A percentile compares a stretch with the other conserved stretches of the same genome.
Evolutionary conservation across 2,888 invertebrate genomes (phyloP).

Genomic region (Alitta virens): DNA sequence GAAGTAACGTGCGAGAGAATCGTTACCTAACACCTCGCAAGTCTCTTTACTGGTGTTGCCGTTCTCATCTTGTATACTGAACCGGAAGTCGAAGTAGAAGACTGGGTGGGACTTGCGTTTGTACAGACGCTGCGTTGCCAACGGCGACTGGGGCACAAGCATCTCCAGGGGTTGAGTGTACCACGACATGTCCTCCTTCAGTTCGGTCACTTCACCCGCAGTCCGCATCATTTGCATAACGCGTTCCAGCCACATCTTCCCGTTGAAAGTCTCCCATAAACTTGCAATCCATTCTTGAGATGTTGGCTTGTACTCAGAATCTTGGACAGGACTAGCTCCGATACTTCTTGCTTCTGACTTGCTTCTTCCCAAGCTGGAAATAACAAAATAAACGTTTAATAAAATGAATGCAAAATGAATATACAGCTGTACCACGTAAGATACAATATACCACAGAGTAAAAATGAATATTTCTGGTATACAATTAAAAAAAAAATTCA

Average conservation of each 20-base stretch:
- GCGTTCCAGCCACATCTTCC: background rate
- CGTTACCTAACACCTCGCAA: background rate
- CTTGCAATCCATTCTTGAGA: too few species aligned
- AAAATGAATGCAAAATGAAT: too few species aligned
- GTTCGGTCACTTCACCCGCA: background rate
- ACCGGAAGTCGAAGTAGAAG: background rate
- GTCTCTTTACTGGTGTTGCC: background rate
- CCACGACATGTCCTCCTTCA: slow-evolving; percentile 40
- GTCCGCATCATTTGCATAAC: slow-evolving; percentile 7
- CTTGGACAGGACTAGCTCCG: too few species aligned
- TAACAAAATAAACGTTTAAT: too few species aligned
- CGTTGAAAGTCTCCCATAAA: background rate
- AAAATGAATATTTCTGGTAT: too few species aligned
- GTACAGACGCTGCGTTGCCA: slow-evolving; percentile 34
- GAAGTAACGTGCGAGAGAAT: background rate
- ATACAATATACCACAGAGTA: too few species aligned
- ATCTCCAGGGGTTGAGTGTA: slow-evolving; percentile 41
- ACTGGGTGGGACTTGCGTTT: slow-evolving; percentile 20
- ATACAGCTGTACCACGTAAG: too few species aligned
- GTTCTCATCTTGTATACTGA: background rate
- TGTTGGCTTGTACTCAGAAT: too few species aligned
- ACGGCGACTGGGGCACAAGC: slow-evolving; percentile 30
- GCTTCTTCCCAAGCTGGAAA: too few species aligned
- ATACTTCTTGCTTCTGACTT: too few species aligned
- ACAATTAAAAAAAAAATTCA: too few species aligned